These are phyloP conservation scores for Psittacara wagleri DNA, from an alignment of 2,113 vertebrate species.

Conservation along the genomic window DNA sequence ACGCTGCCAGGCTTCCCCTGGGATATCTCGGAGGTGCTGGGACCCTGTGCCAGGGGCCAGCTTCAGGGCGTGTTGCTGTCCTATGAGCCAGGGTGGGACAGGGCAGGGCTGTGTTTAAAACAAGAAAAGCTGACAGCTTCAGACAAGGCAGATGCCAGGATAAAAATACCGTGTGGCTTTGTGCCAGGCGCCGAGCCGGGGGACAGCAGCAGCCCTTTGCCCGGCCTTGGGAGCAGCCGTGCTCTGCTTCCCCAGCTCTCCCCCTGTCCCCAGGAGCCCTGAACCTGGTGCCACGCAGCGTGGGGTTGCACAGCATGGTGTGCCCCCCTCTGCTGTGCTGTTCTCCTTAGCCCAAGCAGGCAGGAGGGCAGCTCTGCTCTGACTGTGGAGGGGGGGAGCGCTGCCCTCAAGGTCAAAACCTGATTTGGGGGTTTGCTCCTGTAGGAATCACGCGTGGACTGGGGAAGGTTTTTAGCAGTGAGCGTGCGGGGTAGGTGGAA, in stretches of 20 bases:
- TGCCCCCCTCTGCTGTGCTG: background rate
- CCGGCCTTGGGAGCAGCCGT: background rate
- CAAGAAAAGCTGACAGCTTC: background rate
- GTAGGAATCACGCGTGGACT: rapidly evolving
- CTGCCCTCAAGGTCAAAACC: background rate
- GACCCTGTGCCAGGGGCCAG: rapidly evolving
- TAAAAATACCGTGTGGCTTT: background rate
- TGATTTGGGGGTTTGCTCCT: rapidly evolving
- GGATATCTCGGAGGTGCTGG: background rate
- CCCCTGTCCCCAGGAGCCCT: background rate
- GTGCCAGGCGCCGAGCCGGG: background rate
- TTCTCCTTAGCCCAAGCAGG: background rate
- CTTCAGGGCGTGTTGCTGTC: background rate
- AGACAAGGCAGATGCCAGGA: background rate
- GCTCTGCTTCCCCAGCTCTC: background rate
- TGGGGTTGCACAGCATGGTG: rapidly evolving
- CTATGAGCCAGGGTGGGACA: background rate
- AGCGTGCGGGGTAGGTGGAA: rapidly evolving
- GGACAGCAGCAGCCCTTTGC: background rate
- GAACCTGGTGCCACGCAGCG: rapidly evolving
- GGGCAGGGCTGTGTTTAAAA: background rate
- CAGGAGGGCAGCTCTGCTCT: background rate
- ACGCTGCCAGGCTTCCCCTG: background rate
- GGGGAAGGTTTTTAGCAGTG: background rate
- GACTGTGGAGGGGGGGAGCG: rapidly evolving